Evolutionary conservation across 1,140 invertebrate genomes (phyloP).

Genomic region (Ips nitidus): DNA sequence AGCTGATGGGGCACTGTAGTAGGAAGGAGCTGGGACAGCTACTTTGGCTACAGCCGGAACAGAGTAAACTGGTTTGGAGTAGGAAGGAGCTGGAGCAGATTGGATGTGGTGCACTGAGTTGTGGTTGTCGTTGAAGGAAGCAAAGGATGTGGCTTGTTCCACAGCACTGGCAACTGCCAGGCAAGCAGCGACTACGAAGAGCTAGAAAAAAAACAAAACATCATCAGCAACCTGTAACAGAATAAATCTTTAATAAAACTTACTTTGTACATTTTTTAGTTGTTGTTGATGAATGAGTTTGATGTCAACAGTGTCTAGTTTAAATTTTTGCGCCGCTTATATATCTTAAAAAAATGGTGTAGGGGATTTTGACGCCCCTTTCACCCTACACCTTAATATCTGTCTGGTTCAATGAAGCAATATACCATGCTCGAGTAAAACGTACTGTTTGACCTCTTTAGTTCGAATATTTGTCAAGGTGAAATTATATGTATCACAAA

Average conservation of each 20-base stretch:
- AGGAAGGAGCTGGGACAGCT: constrained; percentile 36
- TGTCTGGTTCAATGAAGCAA: not conserved
- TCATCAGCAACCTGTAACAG: not conserved
- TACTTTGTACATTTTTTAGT: constrained; percentile 16
- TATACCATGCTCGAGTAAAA: not conserved
- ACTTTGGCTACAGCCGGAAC: constrained; percentile 26
- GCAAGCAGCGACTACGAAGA: constrained; percentile 15
- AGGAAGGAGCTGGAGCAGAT: constrained; percentile 52
- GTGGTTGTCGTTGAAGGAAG: constrained; percentile 36
- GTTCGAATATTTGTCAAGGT: constrained; percentile 1
- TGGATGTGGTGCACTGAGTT: constrained; percentile 53
- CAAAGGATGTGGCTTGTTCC: constrained; percentile 33
- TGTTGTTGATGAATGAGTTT: not conserved
- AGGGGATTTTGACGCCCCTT: not conserved
- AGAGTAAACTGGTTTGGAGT: constrained; percentile 48
- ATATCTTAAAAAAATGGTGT: not conserved
- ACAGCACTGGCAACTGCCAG: constrained; percentile 23
- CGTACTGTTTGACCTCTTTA: constrained; percentile 13
- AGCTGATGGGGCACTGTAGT: constrained; percentile 25
- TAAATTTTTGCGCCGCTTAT: constrained; percentile 18
- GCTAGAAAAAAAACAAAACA: constrained; percentile 24
- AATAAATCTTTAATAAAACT: not conserved
- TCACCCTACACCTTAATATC: not conserved
- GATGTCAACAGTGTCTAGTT: constrained; percentile 3
- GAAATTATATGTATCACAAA: constrained; percentile 4